Conservation (phyloP, 1,140 invertebrate genomes). For the Delia radicum region DNA sequence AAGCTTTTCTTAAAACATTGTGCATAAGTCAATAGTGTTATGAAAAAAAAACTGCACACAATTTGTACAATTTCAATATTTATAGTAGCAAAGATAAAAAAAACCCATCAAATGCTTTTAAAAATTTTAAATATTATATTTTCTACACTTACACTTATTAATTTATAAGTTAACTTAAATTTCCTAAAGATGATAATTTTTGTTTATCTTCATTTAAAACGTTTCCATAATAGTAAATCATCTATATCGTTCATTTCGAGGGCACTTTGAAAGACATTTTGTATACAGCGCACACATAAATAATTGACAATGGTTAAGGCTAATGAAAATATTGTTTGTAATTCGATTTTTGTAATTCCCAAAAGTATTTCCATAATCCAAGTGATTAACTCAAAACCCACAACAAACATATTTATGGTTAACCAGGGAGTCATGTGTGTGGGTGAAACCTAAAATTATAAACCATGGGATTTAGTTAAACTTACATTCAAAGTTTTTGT, state of each 20-base stretch:
- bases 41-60: too few relatives aligned
- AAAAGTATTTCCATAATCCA: constrained; percentile 23
- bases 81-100: too few relatives aligned
- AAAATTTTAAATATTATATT: too few relatives aligned
- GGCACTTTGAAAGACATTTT: constrained; percentile 24
- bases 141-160: too few relatives aligned
- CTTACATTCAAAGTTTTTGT: too few relatives aligned
- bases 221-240: constrained; percentile 23
- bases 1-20: too few relatives aligned
- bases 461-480: neutral
- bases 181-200: too few relatives aligned
- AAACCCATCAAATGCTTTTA: too few relatives aligned
- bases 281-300: constrained; percentile 26
- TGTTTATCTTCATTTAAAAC: too few relatives aligned
- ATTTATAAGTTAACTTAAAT: too few relatives aligned
- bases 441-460: constrained; percentile 18
- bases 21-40: too few relatives aligned
- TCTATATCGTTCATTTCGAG: constrained; percentile 25
- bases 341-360: constrained; percentile 14
- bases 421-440: constrained; percentile 28
- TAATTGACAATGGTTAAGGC: constrained; percentile 18
- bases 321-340: constrained; percentile 15
- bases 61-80: too few relatives aligned
- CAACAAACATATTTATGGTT: constrained; percentile 23
- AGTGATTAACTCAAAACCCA: constrained; percentile 19